Evolutionary conservation across 2,797 vertebrate genomes (phyloP), one percentile per base, ranked within the genome.

Genomic region (Psittacula echo): DNA sequence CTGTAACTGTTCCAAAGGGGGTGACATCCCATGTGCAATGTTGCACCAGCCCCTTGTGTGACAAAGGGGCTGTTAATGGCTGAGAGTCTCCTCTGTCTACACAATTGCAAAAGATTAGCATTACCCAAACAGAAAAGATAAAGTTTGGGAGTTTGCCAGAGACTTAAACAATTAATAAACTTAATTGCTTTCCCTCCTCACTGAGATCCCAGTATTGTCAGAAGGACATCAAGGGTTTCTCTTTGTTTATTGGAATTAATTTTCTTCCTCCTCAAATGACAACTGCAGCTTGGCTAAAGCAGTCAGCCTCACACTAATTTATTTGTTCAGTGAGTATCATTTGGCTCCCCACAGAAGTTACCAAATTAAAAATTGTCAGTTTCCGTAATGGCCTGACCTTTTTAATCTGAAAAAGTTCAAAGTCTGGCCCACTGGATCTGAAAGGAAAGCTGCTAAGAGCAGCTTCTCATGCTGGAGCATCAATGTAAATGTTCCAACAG

Each of bases 281-380:
- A 90, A 44, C 80, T 81, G 66, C 78, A 66, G 71, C 81, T 91
- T 90, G 68, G 77, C 87, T 95, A 96, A 93, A 87, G 71, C 91
- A 84, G 87, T 76, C 82, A 91, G 58, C 81, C 93, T 92, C 64
- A 70, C 89, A 78, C 67, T 96, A 95, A 98, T 97, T 96, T 96
- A 94, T 98, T 97, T 97, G 94, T 96, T 97, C 76, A 89, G 88
- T 68, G 89, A 94, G 61, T 60, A 81, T 32, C 79, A 72, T 94
- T 95, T 81, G 91, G 87, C 76, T 97, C 96, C 94, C 92, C 77
- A 84, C 53, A 93, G 96, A 98, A 96, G 81, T 85, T 94, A 93
- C 81, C 93, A 96, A 97, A 97, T 98, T 97, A 97, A 97, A 98
- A 97, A 88, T 93, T 96, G 94, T 95, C 96, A 95, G 88, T 92